These are phyloP conservation scores for Cepaea nemoralis DNA, from an alignment of 1,140 invertebrate species.

Conservation along the genomic window DNA sequence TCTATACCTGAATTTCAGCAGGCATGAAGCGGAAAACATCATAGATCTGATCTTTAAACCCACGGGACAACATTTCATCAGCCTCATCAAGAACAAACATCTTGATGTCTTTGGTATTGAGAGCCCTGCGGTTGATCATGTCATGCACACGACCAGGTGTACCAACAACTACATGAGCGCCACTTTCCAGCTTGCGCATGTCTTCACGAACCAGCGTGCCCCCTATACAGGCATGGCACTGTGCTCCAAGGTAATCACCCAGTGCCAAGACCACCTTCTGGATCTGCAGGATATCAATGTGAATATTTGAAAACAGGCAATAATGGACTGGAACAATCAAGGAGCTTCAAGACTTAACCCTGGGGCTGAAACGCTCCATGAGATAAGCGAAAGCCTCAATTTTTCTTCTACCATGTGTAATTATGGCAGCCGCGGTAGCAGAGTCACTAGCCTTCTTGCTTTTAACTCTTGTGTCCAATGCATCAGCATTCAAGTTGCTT, in stretches of 20 bases:
- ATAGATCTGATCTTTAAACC: constrained; percentile 99
- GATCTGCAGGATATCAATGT: constrained; percentile 75
- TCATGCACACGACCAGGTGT: constrained; percentile 98
- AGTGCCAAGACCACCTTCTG: constrained; percentile 95
- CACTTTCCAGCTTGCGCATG: constrained; percentile 90
- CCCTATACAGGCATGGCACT: constrained; percentile 98
- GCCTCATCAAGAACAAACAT: constrained; percentile 99
- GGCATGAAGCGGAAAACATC: constrained; percentile 95
- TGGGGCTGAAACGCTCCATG: too few relatives aligned
- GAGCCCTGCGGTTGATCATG: constrained; percentile 93
- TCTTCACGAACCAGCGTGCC: constrained; percentile 98
- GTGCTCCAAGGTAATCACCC: constrained; percentile 96
- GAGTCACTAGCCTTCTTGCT: too few relatives aligned
- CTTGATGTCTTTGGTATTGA: constrained; percentile 85
- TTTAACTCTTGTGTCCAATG: too few relatives aligned
- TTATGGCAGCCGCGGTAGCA: too few relatives aligned
- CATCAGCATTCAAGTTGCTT: too few relatives aligned
- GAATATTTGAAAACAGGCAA: too few relatives aligned
- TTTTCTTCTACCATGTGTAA: too few relatives aligned
- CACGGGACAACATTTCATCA: constrained; percentile 99
- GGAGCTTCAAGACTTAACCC: too few relatives aligned
- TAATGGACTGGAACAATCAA: too few relatives aligned
- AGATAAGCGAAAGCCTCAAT: too few relatives aligned
- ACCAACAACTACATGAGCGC: constrained; percentile 96
- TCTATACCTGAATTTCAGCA: constrained; percentile 87